Percentiles rank a stretch among this genome's conserved stretches.
Evolutionary conservation across 1,140 invertebrate species (phyloP).

Genomic region (Bombus fervidus): DNA sequence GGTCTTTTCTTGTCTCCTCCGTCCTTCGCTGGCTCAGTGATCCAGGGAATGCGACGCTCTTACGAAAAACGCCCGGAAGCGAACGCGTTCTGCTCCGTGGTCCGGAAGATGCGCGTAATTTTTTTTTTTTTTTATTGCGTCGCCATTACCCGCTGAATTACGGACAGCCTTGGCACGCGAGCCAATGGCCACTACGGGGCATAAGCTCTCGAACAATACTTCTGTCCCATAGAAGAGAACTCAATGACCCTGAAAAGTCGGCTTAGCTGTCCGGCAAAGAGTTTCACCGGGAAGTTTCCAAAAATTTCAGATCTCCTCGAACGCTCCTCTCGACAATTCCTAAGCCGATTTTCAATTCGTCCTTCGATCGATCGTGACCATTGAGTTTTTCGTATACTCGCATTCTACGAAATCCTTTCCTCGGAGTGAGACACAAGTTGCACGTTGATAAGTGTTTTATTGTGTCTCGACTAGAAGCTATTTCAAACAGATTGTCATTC

Average conservation of each 20-base stretch:
- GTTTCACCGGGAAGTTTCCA: not conserved
- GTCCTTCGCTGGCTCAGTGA: not conserved
- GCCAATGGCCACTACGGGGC: slow-evolving; percentile 23
- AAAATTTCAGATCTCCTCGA: slow-evolving; percentile 3
- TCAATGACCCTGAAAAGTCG: slow-evolving; percentile 52
- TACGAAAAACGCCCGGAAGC: slow-evolving; percentile 9
- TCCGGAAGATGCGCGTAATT: slow-evolving; percentile 47
- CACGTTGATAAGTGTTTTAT: not conserved
- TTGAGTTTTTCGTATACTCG: not conserved
- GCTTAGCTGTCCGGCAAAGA: not conserved
- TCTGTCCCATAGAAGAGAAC: slow-evolving; percentile 43
- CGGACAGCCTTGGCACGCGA: slow-evolving; percentile 61
- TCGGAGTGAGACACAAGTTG: not conserved
- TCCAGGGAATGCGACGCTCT: not conserved
- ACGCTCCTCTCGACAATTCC: not conserved
- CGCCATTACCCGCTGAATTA: slow-evolving; percentile 56
- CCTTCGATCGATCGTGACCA: not conserved
- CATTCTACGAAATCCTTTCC: not conserved
- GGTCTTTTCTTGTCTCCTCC: not conserved
- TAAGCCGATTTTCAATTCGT: slow-evolving; percentile 49
- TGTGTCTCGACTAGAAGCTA: not conserved
- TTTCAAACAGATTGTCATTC: not conserved
- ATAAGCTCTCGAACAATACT: slow-evolving; percentile 50
- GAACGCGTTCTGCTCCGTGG: slow-evolving; percentile 40
- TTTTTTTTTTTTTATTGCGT: slow-evolving; percentile 47